Base-by-base conservation (phyloP, 2,888 invertebrate species). In the Catocala nupta region DNA sequence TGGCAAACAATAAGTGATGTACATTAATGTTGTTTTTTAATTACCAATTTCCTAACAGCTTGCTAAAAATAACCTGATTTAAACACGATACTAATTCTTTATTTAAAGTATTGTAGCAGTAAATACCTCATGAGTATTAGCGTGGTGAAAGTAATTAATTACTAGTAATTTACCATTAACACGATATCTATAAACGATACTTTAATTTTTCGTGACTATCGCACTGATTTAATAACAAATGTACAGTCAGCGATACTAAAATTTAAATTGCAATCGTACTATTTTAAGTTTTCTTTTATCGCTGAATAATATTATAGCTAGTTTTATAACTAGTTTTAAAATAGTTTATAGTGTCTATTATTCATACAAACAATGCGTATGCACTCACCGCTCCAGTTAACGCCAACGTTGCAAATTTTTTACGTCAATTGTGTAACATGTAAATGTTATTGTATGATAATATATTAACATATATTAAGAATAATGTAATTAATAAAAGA, bases 301-400 rank as follows among this genome's bases (percentile, higher is more conserved):
- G 47, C 10, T 44, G 11, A 60, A 45, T 43, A 34, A 34, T 51
- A 9, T 44, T 54, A 51, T 25, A 55, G 48, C 13, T n/a, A 16
- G 54, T 65, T 59, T 49, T 55, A 55, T 43, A 65, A 75, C 68
- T 34, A 59, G 68, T 71, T 71, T 56, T n/a, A 49, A 63, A 63
- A 48, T n/a, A 42, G 48, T 61, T 58, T 62, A 56, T 65, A 60
- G 45, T 53, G 52, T 62, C 64, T 70, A 65, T 73, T 77, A 78
- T 80, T 73, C 75, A 75, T 68, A 70, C 62, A 72, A 64, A 76
- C 70, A 58, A 56, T 64, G 65, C 64, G 65, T 71, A 75, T 74
- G 59, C 68, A 73, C 70, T 70, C 59, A 68, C 57, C 78, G 83
- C 81, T 80, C 78, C 63, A 82, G 63, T 83, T 75, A 80, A 69